Evolutionary conservation across 2,888 invertebrate genomes (phyloP).

Genomic region (Trissonchulus latispiculum): DNA sequence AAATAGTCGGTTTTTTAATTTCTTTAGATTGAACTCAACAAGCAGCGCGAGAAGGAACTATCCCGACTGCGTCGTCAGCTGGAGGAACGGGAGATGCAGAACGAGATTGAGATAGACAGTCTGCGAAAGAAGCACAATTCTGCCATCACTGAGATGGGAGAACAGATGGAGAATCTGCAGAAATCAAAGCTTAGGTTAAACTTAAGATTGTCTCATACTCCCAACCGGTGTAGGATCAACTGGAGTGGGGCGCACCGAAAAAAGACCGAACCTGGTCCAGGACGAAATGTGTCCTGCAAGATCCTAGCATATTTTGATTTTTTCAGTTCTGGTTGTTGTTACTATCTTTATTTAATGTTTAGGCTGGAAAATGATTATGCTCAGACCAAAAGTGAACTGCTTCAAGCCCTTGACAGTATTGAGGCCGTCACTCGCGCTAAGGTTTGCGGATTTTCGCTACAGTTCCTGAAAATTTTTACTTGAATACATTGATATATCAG

Average conservation of each 20-base stretch:
- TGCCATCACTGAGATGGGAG: conserved; percentile 96
- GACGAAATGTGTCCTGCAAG: no score
- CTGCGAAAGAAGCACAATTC: conserved; percentile 99
- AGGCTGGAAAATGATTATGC: conserved; percentile 16
- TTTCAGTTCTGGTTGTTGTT: no score
- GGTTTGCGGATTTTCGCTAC: not conserved
- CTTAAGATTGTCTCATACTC: no score
- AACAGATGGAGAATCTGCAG: conserved; percentile 99
- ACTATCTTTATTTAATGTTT: not conserved
- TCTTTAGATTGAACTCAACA: conserved; percentile 70
- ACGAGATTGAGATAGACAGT: conserved; percentile 87
- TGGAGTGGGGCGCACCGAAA: no score
- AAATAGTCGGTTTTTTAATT: not conserved
- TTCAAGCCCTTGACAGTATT: conserved; percentile 10
- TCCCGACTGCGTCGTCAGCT: conserved; percentile 95
- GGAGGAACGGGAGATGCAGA: conserved; percentile 97
- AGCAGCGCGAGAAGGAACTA: conserved; percentile 98
- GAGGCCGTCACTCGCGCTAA: conserved; percentile 5
- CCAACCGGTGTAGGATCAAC: no score
- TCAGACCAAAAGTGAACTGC: conserved; percentile 14
- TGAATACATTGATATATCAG: no score
- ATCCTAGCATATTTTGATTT: no score
- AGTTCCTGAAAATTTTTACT: no score
- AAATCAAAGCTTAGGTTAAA: conserved; percentile 99
- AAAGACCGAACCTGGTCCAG: no score